These are phyloP conservation scores for Microchirus variegatus DNA, from an alignment of 2,797 vertebrate species.

Conservation along the genomic window DNA sequence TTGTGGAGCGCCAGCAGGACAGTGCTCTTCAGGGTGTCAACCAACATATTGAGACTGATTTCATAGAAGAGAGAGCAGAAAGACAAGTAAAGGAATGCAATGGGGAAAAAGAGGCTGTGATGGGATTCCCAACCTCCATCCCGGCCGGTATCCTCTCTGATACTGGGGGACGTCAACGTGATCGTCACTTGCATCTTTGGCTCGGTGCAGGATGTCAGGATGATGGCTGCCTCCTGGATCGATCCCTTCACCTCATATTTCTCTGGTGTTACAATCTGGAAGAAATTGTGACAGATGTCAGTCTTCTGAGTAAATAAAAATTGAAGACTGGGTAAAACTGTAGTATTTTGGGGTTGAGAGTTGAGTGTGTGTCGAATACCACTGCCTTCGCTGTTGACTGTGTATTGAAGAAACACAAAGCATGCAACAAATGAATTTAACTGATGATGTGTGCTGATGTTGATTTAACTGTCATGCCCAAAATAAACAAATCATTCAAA, in stretches of 20 bases:
- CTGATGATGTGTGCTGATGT: too few species aligned
- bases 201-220: constrained; percentile 90
- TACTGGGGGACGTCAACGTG: constrained; percentile 96
- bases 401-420: too few species aligned
- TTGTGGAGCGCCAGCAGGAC: constrained; percentile 89
- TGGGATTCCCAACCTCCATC: constrained; percentile 94
- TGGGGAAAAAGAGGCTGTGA: constrained; percentile 72
- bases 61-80: constrained; percentile 58
- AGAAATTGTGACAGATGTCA: too few species aligned
- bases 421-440: too few species aligned
- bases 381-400: too few species aligned
- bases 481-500: too few species aligned
- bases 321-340: too few species aligned
- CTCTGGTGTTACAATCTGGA: constrained; percentile 94
- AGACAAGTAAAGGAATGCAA: constrained; percentile 60
- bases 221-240: constrained; percentile 90
- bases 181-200: constrained; percentile 99
- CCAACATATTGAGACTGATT: constrained; percentile 72
- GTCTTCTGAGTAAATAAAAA: too few species aligned
- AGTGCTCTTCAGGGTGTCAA: constrained; percentile 82
- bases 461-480: too few species aligned
- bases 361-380: too few species aligned
- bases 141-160: constrained; percentile 91
- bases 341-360: too few species aligned
- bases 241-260: constrained; percentile 96